A percentile compares a stretch with the other conserved stretches of the same genome.
phyloP scores from a whole-genome alignment of 2,113 vertebrate species.

The Pangasianodon hypophthalmus region DNA sequence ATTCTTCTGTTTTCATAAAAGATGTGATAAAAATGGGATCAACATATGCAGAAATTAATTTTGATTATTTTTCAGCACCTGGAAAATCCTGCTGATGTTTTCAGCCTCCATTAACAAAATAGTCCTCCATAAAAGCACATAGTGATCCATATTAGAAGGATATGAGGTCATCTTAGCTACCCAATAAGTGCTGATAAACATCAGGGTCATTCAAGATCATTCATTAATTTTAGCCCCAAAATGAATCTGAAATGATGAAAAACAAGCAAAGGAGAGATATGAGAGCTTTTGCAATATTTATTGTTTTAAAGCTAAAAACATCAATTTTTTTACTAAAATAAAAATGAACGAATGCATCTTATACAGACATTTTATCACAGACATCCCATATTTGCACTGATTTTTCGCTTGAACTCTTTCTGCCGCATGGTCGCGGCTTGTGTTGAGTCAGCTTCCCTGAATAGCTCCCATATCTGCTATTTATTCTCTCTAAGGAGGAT shows the following conservation, averaged over 20 bases:
- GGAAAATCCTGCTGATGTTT: neutral
- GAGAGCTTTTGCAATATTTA: neutral
- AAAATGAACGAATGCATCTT: neutral
- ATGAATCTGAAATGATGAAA: neutral
- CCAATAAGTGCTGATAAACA: neutral
- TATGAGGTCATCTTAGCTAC: neutral
- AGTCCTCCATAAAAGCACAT: neutral
- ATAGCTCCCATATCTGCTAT: conserved; percentile 3
- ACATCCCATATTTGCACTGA: neutral
- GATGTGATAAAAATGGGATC: neutral
- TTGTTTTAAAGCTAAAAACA: neutral
- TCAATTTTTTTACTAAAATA: neutral
- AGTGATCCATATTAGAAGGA: neutral
- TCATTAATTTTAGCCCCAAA: neutral
- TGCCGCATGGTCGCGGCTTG: neutral
- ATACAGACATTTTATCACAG: neutral
- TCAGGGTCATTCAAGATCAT: neutral
- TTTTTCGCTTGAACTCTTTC: neutral
- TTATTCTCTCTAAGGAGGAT: conserved; percentile 47
- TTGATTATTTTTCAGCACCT: neutral
- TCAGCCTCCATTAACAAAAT: neutral
- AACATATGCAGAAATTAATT: neutral
- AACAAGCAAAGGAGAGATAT: neutral
- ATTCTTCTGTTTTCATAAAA: neutral
- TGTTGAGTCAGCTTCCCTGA: neutral